Conservation (phyloP, 2,888 invertebrate species). For the Temnothorax rugatulus region DNA sequence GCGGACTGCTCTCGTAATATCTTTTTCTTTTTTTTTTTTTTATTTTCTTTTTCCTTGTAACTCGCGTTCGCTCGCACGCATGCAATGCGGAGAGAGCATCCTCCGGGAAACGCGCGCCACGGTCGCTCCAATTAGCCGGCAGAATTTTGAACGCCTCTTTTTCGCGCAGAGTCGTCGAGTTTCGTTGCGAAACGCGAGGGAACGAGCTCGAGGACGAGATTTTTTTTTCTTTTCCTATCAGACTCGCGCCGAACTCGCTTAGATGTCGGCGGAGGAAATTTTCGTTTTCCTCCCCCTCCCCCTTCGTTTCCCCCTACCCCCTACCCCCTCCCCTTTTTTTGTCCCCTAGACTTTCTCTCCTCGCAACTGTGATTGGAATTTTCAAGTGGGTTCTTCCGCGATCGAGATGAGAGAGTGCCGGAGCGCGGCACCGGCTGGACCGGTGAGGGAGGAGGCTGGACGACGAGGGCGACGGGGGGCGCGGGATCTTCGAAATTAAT, state of each 20-base stretch:
- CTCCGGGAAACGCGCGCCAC: neutral
- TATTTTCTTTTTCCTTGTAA: neutral
- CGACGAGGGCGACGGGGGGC: slow-evolving; percentile 25
- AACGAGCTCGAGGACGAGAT: neutral
- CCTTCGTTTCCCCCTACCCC: too few species aligned
- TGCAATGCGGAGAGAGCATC: neutral
- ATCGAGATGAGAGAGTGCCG: slow-evolving; percentile 64
- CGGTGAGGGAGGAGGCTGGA: neutral
- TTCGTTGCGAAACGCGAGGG: neutral
- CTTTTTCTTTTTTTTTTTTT: too few species aligned
- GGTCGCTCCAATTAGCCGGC: slow-evolving; percentile 19
- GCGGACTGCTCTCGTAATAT: neutral
- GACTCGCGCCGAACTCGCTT: slow-evolving; percentile 70
- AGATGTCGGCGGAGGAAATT: slow-evolving; percentile 69
- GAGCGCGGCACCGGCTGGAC: slow-evolving; percentile 49
- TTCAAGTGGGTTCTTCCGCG: slow-evolving; percentile 67
- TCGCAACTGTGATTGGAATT: slow-evolving; percentile 74
- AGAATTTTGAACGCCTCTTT: neutral
- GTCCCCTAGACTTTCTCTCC: slow-evolving; percentile 31
- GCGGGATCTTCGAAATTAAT: slow-evolving; percentile 75
- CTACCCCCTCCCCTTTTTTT: neutral
- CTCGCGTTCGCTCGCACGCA: neutral
- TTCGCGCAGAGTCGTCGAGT: neutral
- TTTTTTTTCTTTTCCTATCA: slow-evolving; percentile 34
- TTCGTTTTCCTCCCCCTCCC: slow-evolving; percentile 60